These are phyloP conservation scores for Lepidonotus clava DNA, from an alignment of 2,888 invertebrate species.

Conservation along the genomic window DNA sequence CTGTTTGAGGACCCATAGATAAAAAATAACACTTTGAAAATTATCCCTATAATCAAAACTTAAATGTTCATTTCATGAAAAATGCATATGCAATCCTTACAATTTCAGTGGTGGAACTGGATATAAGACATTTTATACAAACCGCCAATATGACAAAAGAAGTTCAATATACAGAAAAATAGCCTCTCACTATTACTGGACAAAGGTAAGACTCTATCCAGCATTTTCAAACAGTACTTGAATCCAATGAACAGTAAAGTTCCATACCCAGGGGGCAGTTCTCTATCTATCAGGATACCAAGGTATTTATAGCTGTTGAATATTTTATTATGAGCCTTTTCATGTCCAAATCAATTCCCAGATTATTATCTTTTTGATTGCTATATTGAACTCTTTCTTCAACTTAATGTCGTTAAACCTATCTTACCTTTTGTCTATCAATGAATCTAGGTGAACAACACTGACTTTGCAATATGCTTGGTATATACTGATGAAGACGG, in stretches of 20 bases:
- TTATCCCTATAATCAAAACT: no score
- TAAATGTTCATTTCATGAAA: not conserved
- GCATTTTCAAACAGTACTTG: no score
- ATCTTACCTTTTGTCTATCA: no score
- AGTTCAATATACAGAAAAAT: not conserved
- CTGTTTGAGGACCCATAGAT: not conserved
- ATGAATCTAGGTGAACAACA: not conserved
- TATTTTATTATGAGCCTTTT: no score
- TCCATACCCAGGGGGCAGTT: no score
- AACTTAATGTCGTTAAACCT: no score
- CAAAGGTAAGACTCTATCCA: slow-evolving; percentile 2
- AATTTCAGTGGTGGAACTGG: slow-evolving; percentile 18
- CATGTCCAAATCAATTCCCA: no score
- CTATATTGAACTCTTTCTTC: no score
- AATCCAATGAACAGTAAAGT: no score
- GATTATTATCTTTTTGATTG: no score
- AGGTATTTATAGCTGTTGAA: no score
- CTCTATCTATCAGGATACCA: no score
- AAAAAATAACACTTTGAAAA: not conserved
- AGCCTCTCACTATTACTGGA: not conserved
- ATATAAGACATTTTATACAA: not conserved
- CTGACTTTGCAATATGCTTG: not conserved
- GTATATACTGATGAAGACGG: not conserved
- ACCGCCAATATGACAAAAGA: not conserved
- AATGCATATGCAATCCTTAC: not conserved